Evolutionary conservation across 2,797 vertebrate genomes (phyloP).

Genomic region (Gallirallus australis): DNA sequence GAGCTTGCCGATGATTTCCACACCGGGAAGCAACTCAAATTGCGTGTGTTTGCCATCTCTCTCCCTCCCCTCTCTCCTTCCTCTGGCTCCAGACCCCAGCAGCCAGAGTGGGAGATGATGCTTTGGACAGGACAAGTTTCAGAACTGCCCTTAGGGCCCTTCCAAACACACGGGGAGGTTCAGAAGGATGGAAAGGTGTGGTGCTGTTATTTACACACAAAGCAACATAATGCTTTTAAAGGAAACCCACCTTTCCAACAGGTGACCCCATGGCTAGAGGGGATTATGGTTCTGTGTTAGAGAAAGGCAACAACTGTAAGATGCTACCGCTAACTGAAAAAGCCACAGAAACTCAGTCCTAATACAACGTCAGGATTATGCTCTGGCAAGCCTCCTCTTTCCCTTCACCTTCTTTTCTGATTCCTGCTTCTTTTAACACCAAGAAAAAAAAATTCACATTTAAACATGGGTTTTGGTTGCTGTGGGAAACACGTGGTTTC

Average conservation of each 20-base stretch:
- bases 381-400: conserved; percentile 38
- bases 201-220: conserved; percentile 68
- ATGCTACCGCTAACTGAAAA: conserved; percentile 47
- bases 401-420: conserved; percentile 3
- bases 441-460: conserved; percentile 68
- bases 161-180: not conserved
- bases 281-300: conserved; percentile 29
- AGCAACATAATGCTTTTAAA: not conserved
- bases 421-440: conserved; percentile 47
- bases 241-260: conserved; percentile 20
- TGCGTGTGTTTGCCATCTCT: not conserved
- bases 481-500: conserved; percentile 52
- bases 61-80: not conserved
- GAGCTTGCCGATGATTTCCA: not conserved
- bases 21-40: not conserved
- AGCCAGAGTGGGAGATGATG: not conserved
- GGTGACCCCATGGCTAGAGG: not conserved
- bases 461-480: conserved; percentile 66
- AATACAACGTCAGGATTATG: not conserved
- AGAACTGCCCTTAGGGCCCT: not conserved
- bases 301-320: conserved; percentile 27
- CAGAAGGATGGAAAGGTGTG: not conserved
- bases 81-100: not conserved
- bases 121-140: not conserved
- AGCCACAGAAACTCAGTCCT: conserved; percentile 5